These are phyloP conservation scores for Stegana nigrithorax DNA, from an alignment of 2,888 invertebrate species.

Conservation along the genomic window DNA sequence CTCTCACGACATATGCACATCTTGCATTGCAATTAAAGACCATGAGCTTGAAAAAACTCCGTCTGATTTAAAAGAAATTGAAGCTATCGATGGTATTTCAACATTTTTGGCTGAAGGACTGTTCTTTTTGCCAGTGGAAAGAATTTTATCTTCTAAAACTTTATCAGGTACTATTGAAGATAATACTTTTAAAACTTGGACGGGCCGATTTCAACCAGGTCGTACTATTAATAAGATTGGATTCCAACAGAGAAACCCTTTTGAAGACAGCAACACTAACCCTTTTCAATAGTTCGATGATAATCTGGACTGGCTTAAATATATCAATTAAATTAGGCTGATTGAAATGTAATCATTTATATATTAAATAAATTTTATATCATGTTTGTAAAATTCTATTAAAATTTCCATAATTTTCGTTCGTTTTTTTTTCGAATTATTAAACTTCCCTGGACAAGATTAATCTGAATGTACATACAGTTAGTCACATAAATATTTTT, in stretches of 20 bases:
- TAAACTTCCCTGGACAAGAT: no score
- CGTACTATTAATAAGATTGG: no score
- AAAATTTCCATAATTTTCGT: no score
- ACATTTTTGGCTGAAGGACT: background rate
- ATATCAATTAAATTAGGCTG: no score
- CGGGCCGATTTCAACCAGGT: background rate
- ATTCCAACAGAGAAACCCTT: background rate
- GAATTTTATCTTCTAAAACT: background rate
- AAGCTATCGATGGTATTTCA: background rate
- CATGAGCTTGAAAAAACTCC: background rate
- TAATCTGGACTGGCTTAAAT: background rate
- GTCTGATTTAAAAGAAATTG: background rate
- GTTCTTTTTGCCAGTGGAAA: background rate
- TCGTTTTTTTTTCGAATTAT: no score
- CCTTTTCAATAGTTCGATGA: conserved; percentile 3
- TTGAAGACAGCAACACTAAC: background rate
- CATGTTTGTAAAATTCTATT: no score
- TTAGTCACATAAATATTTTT: no score
- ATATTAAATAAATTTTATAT: no score
- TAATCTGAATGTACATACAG: no score
- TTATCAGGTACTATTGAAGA: background rate
- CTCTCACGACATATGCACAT: background rate
- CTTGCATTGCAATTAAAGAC: background rate
- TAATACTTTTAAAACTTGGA: background rate
- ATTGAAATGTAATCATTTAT: no score